phyloP scores from a whole-genome alignment of 2,888 invertebrate species.

The Noctua fimbriata region DNA sequence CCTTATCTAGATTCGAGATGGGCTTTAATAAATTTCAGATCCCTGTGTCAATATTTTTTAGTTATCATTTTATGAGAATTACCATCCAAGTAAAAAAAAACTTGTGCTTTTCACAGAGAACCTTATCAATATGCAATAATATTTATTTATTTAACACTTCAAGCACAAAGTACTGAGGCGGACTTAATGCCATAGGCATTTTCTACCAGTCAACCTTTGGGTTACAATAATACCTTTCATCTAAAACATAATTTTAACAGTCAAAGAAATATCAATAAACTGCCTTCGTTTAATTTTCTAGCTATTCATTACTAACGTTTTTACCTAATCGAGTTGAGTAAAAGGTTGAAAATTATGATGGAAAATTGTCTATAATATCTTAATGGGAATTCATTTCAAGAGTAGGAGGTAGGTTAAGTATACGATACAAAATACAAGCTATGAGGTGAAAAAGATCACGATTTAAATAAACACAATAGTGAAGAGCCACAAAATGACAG shows the following conservation, averaged over 20 bases:
- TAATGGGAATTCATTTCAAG: not conserved
- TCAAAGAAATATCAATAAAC: slow-evolving; percentile 13
- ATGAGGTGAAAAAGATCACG: not conserved
- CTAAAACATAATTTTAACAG: not conserved
- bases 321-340: not conserved
- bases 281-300: slow-evolving; percentile 4
- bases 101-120: slow-evolving; percentile 15
- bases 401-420: not conserved
- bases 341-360: not conserved
- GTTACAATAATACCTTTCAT: slow-evolving; percentile 7
- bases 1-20: slow-evolving; percentile 2
- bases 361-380: not conserved
- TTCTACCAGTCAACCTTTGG: too few species aligned
- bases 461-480: not conserved
- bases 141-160: too few species aligned
- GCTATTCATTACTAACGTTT: not conserved
- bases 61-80: slow-evolving; percentile 11
- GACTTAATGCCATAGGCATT: too few species aligned
- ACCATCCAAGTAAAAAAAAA: slow-evolving; percentile 11
- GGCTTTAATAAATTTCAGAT: slow-evolving; percentile 25
- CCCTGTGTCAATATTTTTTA: slow-evolving; percentile 11
- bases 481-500: slow-evolving; percentile 3
- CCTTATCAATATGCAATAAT: slow-evolving; percentile 22
- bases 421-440: not conserved
- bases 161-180: too few species aligned